phyloP scores from a whole-genome alignment of 2,797 vertebrate genomes.

The Craterocephalus amniculus region DNA sequence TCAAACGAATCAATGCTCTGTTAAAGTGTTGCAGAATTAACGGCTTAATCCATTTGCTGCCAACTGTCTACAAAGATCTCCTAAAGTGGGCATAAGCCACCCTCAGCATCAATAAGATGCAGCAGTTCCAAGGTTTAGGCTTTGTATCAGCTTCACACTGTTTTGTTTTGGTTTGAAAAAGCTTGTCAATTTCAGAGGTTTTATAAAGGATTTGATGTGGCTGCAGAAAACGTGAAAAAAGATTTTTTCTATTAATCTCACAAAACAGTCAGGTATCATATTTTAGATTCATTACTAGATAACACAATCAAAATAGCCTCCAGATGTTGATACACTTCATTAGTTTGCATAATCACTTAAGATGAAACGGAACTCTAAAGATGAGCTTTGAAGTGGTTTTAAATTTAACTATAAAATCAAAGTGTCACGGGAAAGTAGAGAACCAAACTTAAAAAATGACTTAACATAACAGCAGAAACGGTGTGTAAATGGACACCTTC shows the following conservation, averaged over 20 bases:
- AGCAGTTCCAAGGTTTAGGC: neutral
- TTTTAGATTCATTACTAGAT: neutral
- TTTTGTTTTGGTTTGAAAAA: constrained; percentile 8
- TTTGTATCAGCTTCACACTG: neutral
- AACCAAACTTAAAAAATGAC: neutral
- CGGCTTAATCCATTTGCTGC: constrained; percentile 64
- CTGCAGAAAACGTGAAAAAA: neutral
- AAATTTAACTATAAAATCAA: neutral
- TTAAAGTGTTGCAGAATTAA: constrained; percentile 68
- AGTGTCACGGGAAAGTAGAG: neutral
- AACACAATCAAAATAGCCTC: neutral
- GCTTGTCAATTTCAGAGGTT: neutral
- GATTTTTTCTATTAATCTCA: neutral
- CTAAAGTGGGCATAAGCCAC: constrained; percentile 10
- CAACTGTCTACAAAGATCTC: constrained; percentile 50
- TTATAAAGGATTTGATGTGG: neutral
- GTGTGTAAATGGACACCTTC: neutral
- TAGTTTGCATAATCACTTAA: neutral
- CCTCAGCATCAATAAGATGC: neutral
- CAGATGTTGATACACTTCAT: neutral
- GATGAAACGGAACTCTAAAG: neutral
- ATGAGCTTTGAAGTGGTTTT: neutral
- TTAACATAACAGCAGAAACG: neutral
- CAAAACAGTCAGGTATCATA: neutral
- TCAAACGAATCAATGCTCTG: constrained; percentile 64